Evolutionary conservation across 2,888 invertebrate species (phyloP).

Genomic region (Dolichomitus sp.): DNA sequence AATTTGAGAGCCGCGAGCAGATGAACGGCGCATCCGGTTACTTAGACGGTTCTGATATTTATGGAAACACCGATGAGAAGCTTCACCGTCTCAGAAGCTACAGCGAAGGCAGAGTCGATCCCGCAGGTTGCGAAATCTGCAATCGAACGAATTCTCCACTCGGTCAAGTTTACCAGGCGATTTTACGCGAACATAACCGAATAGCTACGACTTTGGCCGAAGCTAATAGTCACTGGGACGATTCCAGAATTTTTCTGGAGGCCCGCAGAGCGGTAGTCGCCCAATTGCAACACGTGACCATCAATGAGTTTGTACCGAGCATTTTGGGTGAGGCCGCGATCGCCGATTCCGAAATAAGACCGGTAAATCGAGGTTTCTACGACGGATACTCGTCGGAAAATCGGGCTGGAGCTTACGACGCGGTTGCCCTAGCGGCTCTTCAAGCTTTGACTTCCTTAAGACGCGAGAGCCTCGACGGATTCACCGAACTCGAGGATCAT

Average conservation of each 20-base stretch:
- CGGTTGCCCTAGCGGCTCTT: conserved; percentile 92
- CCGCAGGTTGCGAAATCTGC: conserved; percentile 89
- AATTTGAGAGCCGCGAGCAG: conserved; percentile 91
- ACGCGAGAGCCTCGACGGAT: conserved; percentile 88
- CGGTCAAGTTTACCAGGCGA: conserved; percentile 91
- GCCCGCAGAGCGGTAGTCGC: conserved; percentile 92
- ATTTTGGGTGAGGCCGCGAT: conserved; percentile 91
- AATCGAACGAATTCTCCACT: conserved; percentile 88
- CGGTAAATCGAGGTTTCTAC: conserved; percentile 91
- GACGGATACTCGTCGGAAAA: conserved; percentile 93
- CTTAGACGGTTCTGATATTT: conserved; percentile 94
- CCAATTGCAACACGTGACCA: conserved; percentile 94
- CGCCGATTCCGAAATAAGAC: conserved; percentile 89
- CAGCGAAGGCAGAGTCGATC: conserved; percentile 91
- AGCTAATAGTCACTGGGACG: conserved; percentile 93
- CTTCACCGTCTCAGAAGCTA: conserved; percentile 91
- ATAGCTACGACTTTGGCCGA: conserved; percentile 91
- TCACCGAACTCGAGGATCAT: conserved; percentile 87
- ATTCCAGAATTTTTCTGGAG: conserved; percentile 92
- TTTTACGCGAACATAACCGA: conserved; percentile 93
- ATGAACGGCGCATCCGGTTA: conserved; percentile 95
- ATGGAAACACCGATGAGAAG: conserved; percentile 92
- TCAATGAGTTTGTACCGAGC: conserved; percentile 93
- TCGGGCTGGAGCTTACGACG: conserved; percentile 92
- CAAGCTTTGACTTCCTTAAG: conserved; percentile 93